phyloP scores from a whole-genome alignment of 2,888 invertebrate genomes.

The Dicroscelio sp. region DNA sequence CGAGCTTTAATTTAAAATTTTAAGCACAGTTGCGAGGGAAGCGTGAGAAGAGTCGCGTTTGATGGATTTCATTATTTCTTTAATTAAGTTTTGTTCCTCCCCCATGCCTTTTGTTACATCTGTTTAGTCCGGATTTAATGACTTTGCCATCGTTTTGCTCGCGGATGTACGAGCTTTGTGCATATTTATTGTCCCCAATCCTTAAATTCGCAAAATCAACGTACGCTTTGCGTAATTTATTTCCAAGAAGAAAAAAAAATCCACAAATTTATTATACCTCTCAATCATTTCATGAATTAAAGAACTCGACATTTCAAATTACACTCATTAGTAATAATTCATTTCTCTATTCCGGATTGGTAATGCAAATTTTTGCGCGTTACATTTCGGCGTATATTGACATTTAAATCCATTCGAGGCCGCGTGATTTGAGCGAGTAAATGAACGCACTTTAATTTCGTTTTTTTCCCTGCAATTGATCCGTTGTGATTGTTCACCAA shows the following conservation, averaged over 20 bases:
- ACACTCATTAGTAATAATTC: too few species aligned
- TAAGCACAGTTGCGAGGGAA: conserved; percentile 10
- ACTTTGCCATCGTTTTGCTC: neutral
- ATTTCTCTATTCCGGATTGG: too few species aligned
- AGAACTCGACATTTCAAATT: too few species aligned
- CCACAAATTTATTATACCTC: too few species aligned
- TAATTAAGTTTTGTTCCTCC: conserved; percentile 52
- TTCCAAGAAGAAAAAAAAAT: too few species aligned
- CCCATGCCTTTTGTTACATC: conserved; percentile 21
- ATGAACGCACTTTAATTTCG: too few species aligned
- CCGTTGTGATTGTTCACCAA: neutral
- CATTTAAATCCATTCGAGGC: too few species aligned
- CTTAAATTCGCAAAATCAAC: neutral
- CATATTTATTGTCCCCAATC: conserved; percentile 14
- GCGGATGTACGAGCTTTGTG: neutral
- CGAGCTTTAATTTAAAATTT: conserved; percentile 23
- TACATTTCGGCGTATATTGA: too few species aligned
- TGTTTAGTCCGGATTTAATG: conserved; percentile 21
- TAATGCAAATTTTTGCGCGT: too few species aligned
- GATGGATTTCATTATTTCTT: conserved; percentile 56
- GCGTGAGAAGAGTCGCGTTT: conserved; percentile 42
- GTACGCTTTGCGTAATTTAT: neutral
- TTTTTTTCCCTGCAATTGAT: too few species aligned
- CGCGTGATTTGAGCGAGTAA: neutral
- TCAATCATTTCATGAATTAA: too few species aligned